These are phyloP conservation scores for Deilephila porcellus DNA, from an alignment of 2,888 invertebrate species.

Conservation along the genomic window DNA sequence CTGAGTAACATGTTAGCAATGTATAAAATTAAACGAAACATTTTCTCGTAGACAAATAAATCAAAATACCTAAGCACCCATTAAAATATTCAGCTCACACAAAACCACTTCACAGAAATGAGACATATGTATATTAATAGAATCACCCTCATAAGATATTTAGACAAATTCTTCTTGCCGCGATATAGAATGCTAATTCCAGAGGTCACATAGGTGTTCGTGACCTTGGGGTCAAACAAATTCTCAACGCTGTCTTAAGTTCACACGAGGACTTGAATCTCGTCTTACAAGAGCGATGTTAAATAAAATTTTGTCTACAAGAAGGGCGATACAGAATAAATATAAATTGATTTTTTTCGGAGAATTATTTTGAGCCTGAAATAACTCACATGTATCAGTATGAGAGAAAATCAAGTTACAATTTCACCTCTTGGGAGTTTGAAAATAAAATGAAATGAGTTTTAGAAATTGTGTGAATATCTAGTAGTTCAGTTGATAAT, in stretches of 20 bases:
- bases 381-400: neutral
- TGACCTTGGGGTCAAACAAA: slow-evolving; percentile 8
- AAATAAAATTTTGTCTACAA: neutral
- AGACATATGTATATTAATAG: neutral
- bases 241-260: neutral
- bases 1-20: too few relatives aligned
- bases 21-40: too few relatives aligned
- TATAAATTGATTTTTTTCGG: neutral
- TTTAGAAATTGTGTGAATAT: too few relatives aligned
- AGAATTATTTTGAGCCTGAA: neutral
- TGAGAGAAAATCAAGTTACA: neutral
- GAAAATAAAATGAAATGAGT: too few relatives aligned
- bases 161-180: neutral
- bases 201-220: neutral
- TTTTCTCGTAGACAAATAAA: too few relatives aligned
- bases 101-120: neutral
- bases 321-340: neutral
- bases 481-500: too few relatives aligned
- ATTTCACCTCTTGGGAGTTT: too few relatives aligned
- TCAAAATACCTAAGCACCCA: neutral
- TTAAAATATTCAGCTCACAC: slow-evolving; percentile 1
- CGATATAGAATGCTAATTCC: neutral
- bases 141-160: neutral
- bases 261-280: slow-evolving; percentile 4
- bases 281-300: neutral